Base-by-base conservation (phyloP, 2,888 invertebrate species). In the Cosmopolites sordidus region DNA sequence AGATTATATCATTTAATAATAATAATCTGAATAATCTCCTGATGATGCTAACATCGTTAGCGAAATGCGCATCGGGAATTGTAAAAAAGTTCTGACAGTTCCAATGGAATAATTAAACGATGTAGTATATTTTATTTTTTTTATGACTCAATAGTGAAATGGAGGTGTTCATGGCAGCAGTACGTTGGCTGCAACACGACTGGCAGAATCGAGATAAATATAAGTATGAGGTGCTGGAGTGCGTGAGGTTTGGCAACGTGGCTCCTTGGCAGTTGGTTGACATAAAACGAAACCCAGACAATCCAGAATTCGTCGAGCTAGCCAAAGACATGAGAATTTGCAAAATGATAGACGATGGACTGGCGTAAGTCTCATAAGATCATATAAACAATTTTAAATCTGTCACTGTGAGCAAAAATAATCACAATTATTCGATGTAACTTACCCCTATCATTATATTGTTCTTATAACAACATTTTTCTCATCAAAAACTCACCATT, bases 191-290 rank as follows among this genome's bases (percentile, higher is more conserved):
- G 16, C 82, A 83, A 68, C 79, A 83, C 43, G 80, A 87, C 63
- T 89, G 87, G 87, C 66, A 78, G 0, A 73, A 77, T 1, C 78
- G 90, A 1, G 77, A 80, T 15, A 70, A 74, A 15, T 66, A 77
- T 56, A 75, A 84, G 16, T 72, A 81, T 0, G 80, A 83, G 5
- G 76, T 90, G 1, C 76, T 89, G 73, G 76, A 78, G 1, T 87
- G 87, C 67, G 81, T 91, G 0, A 79, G 90, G 18, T 91, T 91
- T 66, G 87, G 89, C 0, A 78, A 89, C 38, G 84, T 91, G 64
- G 84, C 86, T 0, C 87, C 89, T 0, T 87, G 89, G 84, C 86
- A 89, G 65, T 76, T 91, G 18, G 84, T 89, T 0, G 87, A 89
- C 57, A 83, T 90, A 42, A 85, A 86, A 61, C 77, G 86, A 16